Percentiles rank a stretch among this genome's conserved stretches.
These are phyloP conservation scores for Acomys russatus DNA, from an alignment of 2,797 vertebrate species.

Conservation along the genomic window DNA sequence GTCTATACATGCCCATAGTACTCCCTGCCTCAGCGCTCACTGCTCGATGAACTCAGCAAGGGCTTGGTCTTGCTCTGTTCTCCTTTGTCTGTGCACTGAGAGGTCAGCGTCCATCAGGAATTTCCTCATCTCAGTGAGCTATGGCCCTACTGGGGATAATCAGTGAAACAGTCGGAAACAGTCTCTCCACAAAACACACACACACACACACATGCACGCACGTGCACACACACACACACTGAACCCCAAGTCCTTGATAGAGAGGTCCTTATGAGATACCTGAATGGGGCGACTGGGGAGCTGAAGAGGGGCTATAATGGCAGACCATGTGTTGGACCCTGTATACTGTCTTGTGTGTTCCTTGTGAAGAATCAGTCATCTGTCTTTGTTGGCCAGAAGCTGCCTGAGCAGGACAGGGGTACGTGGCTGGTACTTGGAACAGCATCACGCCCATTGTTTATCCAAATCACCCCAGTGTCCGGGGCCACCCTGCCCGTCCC, in stretches of 20 bases:
- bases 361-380: not conserved
- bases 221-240: not conserved
- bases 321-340: not conserved
- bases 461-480: not conserved
- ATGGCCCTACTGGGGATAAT: not conserved
- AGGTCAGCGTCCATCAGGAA: not conserved
- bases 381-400: not conserved
- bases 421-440: not conserved
- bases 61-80: rapidly evolving
- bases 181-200: rapidly evolving
- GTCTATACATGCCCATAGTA: not conserved
- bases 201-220: not conserved
- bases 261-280: rapidly evolving
- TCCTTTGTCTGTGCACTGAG: not conserved
- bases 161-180: not conserved
- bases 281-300: not conserved
- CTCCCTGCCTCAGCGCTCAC: not conserved
- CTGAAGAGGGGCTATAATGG: rapidly evolving
- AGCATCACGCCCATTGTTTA: rapidly evolving
- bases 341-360: not conserved
- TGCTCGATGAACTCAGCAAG: not conserved
- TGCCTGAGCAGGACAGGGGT: not conserved
- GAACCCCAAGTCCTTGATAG: not conserved
- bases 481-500: not conserved
- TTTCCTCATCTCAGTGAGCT: not conserved